Conservation (phyloP, 1,140 invertebrate genomes). For the Philopotamus ludificatus region DNA sequence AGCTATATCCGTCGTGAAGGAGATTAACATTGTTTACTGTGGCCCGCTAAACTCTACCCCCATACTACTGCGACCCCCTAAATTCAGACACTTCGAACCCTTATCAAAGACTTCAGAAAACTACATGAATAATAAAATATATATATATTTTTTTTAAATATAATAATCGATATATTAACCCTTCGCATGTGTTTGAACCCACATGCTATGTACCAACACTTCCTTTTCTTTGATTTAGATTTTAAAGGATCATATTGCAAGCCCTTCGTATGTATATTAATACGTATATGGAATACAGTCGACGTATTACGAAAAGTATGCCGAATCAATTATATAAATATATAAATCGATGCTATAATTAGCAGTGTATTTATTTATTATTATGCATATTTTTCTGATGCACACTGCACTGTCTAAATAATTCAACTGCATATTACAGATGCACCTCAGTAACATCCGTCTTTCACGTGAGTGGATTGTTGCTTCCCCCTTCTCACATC, state of each 20-base stretch:
- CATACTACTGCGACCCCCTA: background rate
- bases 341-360: too few relatives aligned
- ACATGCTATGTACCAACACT: background rate
- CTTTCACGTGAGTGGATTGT: background rate
- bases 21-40: slow-evolving; percentile 33
- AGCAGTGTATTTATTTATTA: too few relatives aligned
- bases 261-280: too few relatives aligned
- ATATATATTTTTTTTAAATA: too few relatives aligned
- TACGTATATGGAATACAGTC: too few relatives aligned
- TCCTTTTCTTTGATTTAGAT: background rate
- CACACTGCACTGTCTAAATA: background rate
- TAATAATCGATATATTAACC: too few relatives aligned
- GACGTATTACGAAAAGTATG: too few relatives aligned
- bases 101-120: slow-evolving; percentile 27
- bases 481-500: background rate
- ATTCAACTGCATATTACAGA: background rate
- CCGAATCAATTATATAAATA: too few relatives aligned
- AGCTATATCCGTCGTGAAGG: slow-evolving; percentile 24
- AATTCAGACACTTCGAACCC: slow-evolving; percentile 11
- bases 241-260: slow-evolving; percentile 8
- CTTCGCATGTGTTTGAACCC: too few relatives aligned
- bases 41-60: slow-evolving; percentile 14
- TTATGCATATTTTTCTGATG: background rate
- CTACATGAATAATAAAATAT: slow-evolving; percentile 27
- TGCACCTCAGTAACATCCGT: slow-evolving; percentile 2